Conservation (phyloP, 2,113 vertebrate genomes). For the Esox niger region DNA sequence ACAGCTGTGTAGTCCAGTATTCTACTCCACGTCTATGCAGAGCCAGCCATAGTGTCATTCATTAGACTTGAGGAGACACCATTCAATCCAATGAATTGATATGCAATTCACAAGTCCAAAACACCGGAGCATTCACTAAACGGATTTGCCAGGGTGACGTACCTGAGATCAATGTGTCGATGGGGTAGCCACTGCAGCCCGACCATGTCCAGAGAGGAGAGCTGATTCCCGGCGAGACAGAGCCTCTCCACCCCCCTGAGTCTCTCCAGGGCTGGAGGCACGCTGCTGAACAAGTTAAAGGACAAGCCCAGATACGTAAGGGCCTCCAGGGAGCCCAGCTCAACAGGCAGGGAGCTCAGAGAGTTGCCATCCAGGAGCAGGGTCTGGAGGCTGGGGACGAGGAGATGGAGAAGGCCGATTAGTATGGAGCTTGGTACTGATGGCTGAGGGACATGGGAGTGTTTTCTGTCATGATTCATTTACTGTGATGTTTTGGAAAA, state of each 20-base stretch:
- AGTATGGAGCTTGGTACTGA: not conserved
- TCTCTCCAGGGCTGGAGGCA: constrained; percentile 86
- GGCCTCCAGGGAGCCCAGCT: constrained; percentile 83
- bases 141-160: constrained; percentile 5
- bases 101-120: not conserved
- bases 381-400: constrained; percentile 84
- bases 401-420: not conserved
- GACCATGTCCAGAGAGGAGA: constrained; percentile 70
- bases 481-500: not conserved
- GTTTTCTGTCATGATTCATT: not conserved
- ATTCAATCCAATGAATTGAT: too few species aligned
- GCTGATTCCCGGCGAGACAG: constrained; percentile 91
- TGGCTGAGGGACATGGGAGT: not conserved
- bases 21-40: too few species aligned
- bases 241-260: constrained; percentile 83
- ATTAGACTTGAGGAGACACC: too few species aligned
- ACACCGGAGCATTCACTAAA: not conserved
- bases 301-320: constrained; percentile 90
- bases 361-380: constrained; percentile 92
- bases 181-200: constrained; percentile 82
- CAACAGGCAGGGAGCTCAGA: constrained; percentile 80
- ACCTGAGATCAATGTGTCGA: constrained; percentile 92
- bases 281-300: constrained; percentile 87
- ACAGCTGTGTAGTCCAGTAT: too few species aligned
- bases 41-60: too few species aligned